Percentiles rank a stretch among this genome's conserved stretches.
Evolutionary conservation across 2,888 invertebrate genomes (phyloP).

Genomic region (Allophyes oxyacanthae): DNA sequence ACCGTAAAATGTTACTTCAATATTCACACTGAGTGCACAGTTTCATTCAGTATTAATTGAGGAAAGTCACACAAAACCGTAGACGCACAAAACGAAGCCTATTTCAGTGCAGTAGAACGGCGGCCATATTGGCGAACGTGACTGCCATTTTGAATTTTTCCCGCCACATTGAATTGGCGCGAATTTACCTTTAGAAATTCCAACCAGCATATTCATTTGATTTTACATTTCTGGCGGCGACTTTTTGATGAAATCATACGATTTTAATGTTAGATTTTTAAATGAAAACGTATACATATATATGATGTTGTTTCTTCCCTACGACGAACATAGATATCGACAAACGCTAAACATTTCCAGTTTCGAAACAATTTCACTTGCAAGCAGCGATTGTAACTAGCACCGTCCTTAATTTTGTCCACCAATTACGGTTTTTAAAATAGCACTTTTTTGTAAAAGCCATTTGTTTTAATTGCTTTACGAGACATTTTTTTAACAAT

Average conservation of each 20-base stretch:
- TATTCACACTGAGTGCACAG: constrained; percentile 9
- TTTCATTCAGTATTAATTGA: constrained; percentile 26
- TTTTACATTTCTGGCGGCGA: constrained; percentile 21
- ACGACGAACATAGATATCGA: too few relatives aligned
- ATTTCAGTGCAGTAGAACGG: constrained; percentile 33
- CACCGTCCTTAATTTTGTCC: too few relatives aligned
- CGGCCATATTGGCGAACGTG: constrained; percentile 50
- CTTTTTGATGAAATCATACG: constrained; percentile 5
- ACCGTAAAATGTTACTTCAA: neutral
- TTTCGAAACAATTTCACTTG: too few relatives aligned
- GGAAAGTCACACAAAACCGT: constrained; percentile 36
- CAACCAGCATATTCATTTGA: constrained; percentile 38
- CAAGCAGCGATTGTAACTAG: too few relatives aligned
- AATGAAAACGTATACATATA: too few relatives aligned
- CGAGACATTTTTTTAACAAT: too few relatives aligned
- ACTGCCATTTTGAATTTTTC: constrained; percentile 41
- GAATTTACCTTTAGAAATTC: constrained; percentile 45
- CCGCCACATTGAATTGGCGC: constrained; percentile 32
- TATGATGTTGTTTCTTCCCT: too few relatives aligned
- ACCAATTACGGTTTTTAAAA: too few relatives aligned
- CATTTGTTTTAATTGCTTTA: too few relatives aligned
- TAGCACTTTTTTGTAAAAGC: too few relatives aligned
- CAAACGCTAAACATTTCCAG: too few relatives aligned
- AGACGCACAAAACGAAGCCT: constrained; percentile 34
- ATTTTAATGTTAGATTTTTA: constrained; percentile 13